These are phyloP conservation scores for Ectemnius lituratus DNA, from an alignment of 2,888 invertebrate genomes.

Conservation along the genomic window DNA sequence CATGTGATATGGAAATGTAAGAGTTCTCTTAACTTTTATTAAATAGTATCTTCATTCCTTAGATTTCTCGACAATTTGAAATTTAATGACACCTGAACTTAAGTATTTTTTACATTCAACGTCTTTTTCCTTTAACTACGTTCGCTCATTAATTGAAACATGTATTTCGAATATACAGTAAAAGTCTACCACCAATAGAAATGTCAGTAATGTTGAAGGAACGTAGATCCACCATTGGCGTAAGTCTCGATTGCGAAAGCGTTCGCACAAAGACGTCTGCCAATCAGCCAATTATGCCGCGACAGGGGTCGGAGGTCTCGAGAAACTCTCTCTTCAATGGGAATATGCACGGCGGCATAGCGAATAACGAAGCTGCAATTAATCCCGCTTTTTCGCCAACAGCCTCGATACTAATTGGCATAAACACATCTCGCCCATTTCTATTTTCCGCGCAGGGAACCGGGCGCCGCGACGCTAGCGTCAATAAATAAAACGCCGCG, in stretches of 20 bases:
- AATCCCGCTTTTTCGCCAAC: too few species aligned
- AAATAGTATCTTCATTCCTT: too few species aligned
- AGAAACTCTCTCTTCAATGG: constrained; percentile 11
- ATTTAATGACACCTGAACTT: too few species aligned
- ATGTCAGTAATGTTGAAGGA: not conserved
- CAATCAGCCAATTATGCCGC: constrained; percentile 41
- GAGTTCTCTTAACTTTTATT: too few species aligned
- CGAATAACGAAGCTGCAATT: not conserved
- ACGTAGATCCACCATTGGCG: constrained; percentile 17
- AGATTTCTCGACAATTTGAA: too few species aligned
- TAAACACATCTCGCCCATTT: not conserved
- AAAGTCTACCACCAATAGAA: constrained; percentile 1
- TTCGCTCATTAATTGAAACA: too few species aligned
- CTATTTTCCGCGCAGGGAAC: not conserved
- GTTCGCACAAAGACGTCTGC: constrained; percentile 26
- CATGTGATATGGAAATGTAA: too few species aligned
- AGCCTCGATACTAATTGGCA: too few species aligned
- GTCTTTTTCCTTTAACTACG: too few species aligned
- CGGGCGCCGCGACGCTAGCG: not conserved
- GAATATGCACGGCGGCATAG: not conserved
- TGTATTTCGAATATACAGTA: not conserved
- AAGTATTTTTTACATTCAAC: too few species aligned
- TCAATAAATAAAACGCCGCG: not conserved
- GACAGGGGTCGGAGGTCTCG: constrained; percentile 29
- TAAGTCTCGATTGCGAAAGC: constrained; percentile 27